Evolutionary conservation across 2,888 invertebrate species (phyloP).

Genomic region (Lycaena phlaeas): DNA sequence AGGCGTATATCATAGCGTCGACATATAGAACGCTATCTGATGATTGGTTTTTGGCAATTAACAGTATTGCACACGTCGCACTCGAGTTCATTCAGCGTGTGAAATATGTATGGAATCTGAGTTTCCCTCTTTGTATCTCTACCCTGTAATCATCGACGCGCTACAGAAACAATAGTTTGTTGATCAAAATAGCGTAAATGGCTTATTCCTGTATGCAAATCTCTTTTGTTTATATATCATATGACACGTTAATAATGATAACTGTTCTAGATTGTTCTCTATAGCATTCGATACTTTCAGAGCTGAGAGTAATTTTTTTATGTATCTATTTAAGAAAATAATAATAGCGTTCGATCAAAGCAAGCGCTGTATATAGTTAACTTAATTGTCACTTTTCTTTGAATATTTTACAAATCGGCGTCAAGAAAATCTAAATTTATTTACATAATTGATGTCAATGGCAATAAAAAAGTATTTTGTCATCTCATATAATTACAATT

Average conservation of each 20-base stretch:
- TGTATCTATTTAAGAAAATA: too few species aligned
- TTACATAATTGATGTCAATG: too few species aligned
- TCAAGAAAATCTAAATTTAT: too few species aligned
- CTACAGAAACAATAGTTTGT: conserved; percentile 16
- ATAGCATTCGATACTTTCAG: too few species aligned
- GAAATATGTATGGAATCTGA: conserved; percentile 67
- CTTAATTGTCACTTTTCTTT: too few species aligned
- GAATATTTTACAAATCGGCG: too few species aligned
- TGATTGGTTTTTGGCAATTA: conserved; percentile 75
- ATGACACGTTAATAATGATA: neutral
- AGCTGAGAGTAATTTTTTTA: too few species aligned
- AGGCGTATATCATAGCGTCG: conserved; percentile 65
- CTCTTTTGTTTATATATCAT: neutral
- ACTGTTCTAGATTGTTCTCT: too few species aligned
- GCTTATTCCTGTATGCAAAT: conserved; percentile 2
- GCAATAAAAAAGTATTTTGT: too few species aligned
- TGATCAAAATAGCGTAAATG: conserved; percentile 18
- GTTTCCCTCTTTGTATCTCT: conserved; percentile 50
- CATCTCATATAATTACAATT: too few species aligned
- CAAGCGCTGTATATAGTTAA: too few species aligned
- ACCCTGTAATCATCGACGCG: conserved; percentile 17
- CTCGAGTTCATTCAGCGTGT: conserved; percentile 68
- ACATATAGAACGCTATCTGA: conserved; percentile 67
- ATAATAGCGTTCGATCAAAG: too few species aligned
- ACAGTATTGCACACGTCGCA: conserved; percentile 68